Conservation (phyloP, 1,140 invertebrate genomes). For the Nymphalis io region DNA sequence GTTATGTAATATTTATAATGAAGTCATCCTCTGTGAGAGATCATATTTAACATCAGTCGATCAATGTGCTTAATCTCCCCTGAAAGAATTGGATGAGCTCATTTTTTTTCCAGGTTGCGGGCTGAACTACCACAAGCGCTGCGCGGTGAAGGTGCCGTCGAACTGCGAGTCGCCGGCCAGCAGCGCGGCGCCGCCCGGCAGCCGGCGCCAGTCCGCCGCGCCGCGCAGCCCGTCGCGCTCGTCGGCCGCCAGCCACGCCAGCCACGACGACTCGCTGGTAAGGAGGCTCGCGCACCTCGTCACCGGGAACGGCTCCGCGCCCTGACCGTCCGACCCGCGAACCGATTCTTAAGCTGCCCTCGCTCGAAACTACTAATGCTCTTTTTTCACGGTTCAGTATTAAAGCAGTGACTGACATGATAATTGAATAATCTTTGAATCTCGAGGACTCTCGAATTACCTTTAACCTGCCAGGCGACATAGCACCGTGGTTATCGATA, state of each 20-base stretch:
- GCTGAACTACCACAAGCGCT: slow-evolving; percentile 98
- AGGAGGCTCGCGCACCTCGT: slow-evolving; percentile 75
- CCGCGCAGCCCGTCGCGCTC: slow-evolving; percentile 85
- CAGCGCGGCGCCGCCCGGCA: slow-evolving; percentile 81
- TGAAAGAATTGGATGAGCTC: too few relatives aligned
- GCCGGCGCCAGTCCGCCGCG: slow-evolving; percentile 53
- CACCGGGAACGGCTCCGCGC: slow-evolving; percentile 55
- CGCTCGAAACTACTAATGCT: too few relatives aligned
- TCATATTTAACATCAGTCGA: too few relatives aligned
- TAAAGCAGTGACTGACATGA: neutral
- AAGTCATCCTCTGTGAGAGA: too few relatives aligned
- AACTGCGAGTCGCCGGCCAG: slow-evolving; percentile 88
- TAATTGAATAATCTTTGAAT: too few relatives aligned
- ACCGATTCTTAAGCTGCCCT: too few relatives aligned
- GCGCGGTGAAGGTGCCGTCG: slow-evolving; percentile 98
- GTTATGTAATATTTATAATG: too few relatives aligned
- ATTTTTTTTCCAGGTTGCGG: slow-evolving; percentile 99
- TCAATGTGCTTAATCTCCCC: too few relatives aligned
- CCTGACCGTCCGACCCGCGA: too few relatives aligned
- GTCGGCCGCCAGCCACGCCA: slow-evolving; percentile 61
- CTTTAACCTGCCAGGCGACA: too few relatives aligned
- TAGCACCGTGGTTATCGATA: too few relatives aligned
- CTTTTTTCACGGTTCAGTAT: neutral
- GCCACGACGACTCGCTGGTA: slow-evolving; percentile 77
- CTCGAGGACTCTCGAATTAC: too few relatives aligned